Conservation (phyloP, 2,113 vertebrate species). For the Microtus ochrogaster region DNA sequence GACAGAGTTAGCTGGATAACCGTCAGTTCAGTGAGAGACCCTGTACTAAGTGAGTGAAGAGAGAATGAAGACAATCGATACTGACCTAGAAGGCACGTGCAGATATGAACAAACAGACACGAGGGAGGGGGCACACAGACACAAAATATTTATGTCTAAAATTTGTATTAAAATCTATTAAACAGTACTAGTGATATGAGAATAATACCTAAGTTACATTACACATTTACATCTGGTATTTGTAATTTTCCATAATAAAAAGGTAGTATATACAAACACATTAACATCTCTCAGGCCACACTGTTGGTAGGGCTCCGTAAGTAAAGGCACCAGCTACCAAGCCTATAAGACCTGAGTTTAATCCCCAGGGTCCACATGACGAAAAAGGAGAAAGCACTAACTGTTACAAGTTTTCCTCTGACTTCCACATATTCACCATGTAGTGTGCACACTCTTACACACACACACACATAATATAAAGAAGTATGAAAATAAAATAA, state of each 20-base stretch:
- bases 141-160: conserved; percentile 10
- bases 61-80: not conserved
- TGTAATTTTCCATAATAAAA: conserved; percentile 9
- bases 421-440: not conserved
- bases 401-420: not conserved
- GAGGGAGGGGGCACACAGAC: not conserved
- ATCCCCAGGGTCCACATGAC: no score
- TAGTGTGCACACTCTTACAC: no score
- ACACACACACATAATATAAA: not conserved
- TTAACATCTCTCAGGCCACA: not conserved
- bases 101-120: no score
- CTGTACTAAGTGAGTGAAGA: not conserved
- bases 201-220: not conserved
- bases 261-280: not conserved
- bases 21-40: not conserved
- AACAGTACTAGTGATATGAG: not conserved
- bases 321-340: no score
- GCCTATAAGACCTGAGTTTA: not conserved
- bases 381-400: not conserved
- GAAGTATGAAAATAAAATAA: not conserved
- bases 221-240: not conserved
- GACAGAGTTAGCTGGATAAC: not conserved
- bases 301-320: not conserved
- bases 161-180: conserved; percentile 26
- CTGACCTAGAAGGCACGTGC: not conserved